Evolutionary conservation across 1,140 invertebrate genomes (phyloP).

Genomic region (Aethina tumida): DNA sequence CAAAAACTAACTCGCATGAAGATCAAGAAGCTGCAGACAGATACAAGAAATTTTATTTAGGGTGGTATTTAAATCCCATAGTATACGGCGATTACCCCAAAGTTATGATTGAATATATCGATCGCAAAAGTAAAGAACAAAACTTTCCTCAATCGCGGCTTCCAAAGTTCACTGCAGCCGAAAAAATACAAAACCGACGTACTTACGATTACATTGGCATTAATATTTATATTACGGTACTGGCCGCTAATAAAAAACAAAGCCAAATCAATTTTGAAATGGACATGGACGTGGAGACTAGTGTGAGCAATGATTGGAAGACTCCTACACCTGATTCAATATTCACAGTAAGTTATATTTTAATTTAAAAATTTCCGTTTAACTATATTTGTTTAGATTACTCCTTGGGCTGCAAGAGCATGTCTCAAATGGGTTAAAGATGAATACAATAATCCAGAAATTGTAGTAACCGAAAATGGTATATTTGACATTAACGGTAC

Average conservation of each 20-base stretch:
- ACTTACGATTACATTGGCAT: conserved; percentile 9
- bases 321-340: too few relatives aligned
- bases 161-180: conserved; percentile 9
- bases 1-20: conserved; percentile 6
- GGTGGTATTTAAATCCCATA: conserved; percentile 43
- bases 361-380: too few relatives aligned
- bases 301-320: too few relatives aligned
- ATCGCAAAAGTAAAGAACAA: conserved; percentile 5
- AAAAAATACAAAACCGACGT: conserved; percentile 5
- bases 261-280: too few relatives aligned
- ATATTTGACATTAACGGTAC: conserved; percentile 38
- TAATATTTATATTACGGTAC: conserved; percentile 6
- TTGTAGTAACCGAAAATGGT: conserved; percentile 62
- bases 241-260: too few relatives aligned
- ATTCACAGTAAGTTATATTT: too few relatives aligned
- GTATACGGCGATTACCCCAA: conserved; percentile 7
- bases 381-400: too few relatives aligned
- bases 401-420: conserved; percentile 53
- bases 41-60: too few relatives aligned
- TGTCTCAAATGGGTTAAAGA: conserved; percentile 48
- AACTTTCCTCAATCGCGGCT: conserved; percentile 6
- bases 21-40: conserved; percentile 14
- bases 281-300: too few relatives aligned
- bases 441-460: conserved; percentile 46
- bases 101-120: conserved; percentile 7